These are phyloP conservation scores for Stegodyphus mimosarum DNA, from an alignment of 1,140 invertebrate genomes.

Conservation along the genomic window DNA sequence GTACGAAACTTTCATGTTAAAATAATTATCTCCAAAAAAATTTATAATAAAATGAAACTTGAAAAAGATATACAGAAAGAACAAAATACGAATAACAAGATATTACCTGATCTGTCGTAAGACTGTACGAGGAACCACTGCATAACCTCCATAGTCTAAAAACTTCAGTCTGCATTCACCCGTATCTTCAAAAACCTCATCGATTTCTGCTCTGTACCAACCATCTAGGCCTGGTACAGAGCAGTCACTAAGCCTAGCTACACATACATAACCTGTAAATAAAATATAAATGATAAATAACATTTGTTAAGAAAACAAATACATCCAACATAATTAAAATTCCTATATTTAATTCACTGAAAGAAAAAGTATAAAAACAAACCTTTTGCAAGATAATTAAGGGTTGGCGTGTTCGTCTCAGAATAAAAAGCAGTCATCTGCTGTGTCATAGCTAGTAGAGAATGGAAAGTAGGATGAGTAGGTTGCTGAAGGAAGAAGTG, in stretches of 20 bases:
- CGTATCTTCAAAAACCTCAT: slow-evolving; percentile 69
- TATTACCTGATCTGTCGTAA: slow-evolving; percentile 81
- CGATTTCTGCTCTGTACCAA: slow-evolving; percentile 90
- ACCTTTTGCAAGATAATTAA: slow-evolving; percentile 71
- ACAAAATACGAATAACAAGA: background rate
- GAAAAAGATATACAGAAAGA: background rate
- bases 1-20: too few relatives aligned
- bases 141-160: slow-evolving; percentile 94
- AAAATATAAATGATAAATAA: background rate
- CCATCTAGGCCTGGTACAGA: slow-evolving; percentile 69
- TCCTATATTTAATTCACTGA: background rate
- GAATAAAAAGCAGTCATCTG: slow-evolving; percentile 71
- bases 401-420: slow-evolving; percentile 68
- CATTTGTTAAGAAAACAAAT: too few relatives aligned
- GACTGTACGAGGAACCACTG: slow-evolving; percentile 76
- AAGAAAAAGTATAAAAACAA: slow-evolving; percentile 6
- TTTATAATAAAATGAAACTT: too few relatives aligned
- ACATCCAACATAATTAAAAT: background rate
- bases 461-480: slow-evolving; percentile 89
- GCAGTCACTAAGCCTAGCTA: slow-evolving; percentile 76
- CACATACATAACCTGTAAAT: slow-evolving; percentile 74
- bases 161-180: slow-evolving; percentile 81
- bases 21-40: too few relatives aligned
- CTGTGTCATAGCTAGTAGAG: slow-evolving; percentile 80
- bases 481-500: slow-evolving; percentile 94